Conservation (phyloP, 2,888 invertebrate genomes). For the Hyppa rectilinea region DNA sequence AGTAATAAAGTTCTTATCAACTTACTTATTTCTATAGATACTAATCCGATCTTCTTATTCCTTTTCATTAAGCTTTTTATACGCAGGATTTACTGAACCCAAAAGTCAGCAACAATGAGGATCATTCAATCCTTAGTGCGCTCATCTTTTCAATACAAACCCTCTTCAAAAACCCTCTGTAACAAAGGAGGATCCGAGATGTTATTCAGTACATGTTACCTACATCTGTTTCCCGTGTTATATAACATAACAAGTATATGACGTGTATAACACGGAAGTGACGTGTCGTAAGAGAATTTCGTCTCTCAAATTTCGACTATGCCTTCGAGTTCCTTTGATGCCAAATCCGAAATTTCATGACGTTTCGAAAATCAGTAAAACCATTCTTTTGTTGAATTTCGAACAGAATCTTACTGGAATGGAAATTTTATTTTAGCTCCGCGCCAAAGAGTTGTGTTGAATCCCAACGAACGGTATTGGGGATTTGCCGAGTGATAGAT, state of each 20-base stretch:
- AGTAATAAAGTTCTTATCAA: slow-evolving; percentile 47
- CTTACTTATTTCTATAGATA: slow-evolving; percentile 31
- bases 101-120: slow-evolving; percentile 58
- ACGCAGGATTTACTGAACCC: slow-evolving; percentile 55
- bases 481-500: slow-evolving; percentile 60
- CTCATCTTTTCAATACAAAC: slow-evolving; percentile 64
- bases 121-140: slow-evolving; percentile 58
- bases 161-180: slow-evolving; percentile 61
- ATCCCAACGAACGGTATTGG: slow-evolving; percentile 47
- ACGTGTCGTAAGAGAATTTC: slow-evolving; percentile 59
- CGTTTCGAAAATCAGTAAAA: slow-evolving; percentile 57
- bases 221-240: slow-evolving; percentile 63
- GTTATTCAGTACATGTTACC: slow-evolving; percentile 65
- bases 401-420: slow-evolving; percentile 48
- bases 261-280: slow-evolving; percentile 52
- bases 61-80: slow-evolving; percentile 59
- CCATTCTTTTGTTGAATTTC: slow-evolving; percentile 59
- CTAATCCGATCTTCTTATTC: slow-evolving; percentile 57
- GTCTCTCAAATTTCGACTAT: slow-evolving; percentile 54
- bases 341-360: slow-evolving; percentile 57
- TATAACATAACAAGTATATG: slow-evolving; percentile 49
- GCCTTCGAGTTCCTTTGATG: slow-evolving; percentile 63
- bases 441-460: slow-evolving; percentile 43
- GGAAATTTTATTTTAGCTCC: slow-evolving; percentile 58
- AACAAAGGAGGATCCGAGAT: slow-evolving; percentile 57